Evolutionary conservation across 2,113 vertebrate species (phyloP), one percentile per base, ranked within the genome.

Genomic region (Kryptolebias marmoratus): DNA sequence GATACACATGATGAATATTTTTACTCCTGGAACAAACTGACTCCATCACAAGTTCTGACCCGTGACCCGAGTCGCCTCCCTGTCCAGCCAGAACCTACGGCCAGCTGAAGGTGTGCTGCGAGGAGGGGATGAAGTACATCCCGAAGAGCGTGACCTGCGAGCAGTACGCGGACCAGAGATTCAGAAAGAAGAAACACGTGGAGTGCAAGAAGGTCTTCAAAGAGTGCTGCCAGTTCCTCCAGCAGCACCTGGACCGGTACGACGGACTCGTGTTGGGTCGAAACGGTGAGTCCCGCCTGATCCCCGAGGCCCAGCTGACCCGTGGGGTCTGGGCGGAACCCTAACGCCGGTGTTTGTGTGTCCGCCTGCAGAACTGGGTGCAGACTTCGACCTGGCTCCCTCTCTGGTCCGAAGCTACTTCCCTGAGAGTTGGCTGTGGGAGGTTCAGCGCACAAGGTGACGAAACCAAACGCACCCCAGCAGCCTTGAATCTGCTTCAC

Each of bases 341-440:
- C 32, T 16, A 16, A 47, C 30, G 1, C 13, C 42, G 2, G 18
- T 53, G 32, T 69, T 50, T 73, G 30, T 52, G 49, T 79, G 66
- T 70, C 32, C 55, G 36, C 59, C 54, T 67, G 5, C 78, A 98
- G 97, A 89, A 16, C 39, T 93, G 57, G 92, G 93, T 1, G 52
- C 83, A 4, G 0, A 94, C 22, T 85, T 95, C 59, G 92, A 94
- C 36, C 18, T 84, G 47, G 87, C 68, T 10, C 88, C 93, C 0
- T 83, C 92, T 53, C 84, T 94, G 73, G 89, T 98, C 67, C 94
- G 97, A 27, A 98, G 96, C 85, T 96, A 93, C 86, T 99, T 99
- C 73, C 97, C 97, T 31, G 97, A 99, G 83, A 98, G 96, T 71
- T 99, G 97, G 97, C 75, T 98, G 18, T 99, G 97, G 97, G 96